A percentile compares a stretch with the other conserved stretches of the same genome.
Evolutionary conservation across 2,888 invertebrate species (phyloP).

Genomic region (Phania funesta): DNA sequence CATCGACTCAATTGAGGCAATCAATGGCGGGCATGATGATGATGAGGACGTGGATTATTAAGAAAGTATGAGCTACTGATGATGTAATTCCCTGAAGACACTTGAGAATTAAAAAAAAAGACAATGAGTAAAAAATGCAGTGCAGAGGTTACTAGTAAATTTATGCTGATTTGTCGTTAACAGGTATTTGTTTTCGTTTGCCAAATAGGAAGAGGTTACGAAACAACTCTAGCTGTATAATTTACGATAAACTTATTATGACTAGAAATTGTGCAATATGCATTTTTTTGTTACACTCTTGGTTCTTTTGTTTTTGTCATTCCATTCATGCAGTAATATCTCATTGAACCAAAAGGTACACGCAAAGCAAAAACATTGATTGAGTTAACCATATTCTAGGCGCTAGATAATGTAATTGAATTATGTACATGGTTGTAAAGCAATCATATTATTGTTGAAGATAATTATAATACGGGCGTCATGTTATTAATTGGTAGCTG

Average conservation of each 20-base stretch:
- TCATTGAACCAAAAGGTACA: slow-evolving; percentile 18
- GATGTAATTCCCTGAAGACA: slow-evolving; percentile 65
- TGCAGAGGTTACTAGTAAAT: slow-evolving; percentile 36
- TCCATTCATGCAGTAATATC: slow-evolving; percentile 45
- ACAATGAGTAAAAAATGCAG: not conserved
- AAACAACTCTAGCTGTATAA: slow-evolving; percentile 12
- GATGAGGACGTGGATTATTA: slow-evolving; percentile 13
- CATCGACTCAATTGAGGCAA: slow-evolving; percentile 17
- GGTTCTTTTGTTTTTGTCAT: not conserved
- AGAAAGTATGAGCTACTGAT: slow-evolving; percentile 17
- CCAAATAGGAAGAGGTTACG: slow-evolving; percentile 5
- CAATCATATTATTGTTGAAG: no score
- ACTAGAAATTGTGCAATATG: slow-evolving; percentile 28
- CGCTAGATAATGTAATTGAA: no score
- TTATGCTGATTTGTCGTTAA: slow-evolving; percentile 52
- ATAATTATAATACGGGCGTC: no score
- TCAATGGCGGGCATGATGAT: slow-evolving; percentile 24
- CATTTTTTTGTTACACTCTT: slow-evolving; percentile 18
- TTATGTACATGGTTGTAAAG: no score
- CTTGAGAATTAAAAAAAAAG: slow-evolving; percentile 40
- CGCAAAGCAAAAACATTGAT: no score
- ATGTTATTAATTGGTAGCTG: no score
- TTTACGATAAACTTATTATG: slow-evolving; percentile 45
- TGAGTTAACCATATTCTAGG: no score
- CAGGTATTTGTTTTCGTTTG: slow-evolving; percentile 44